Evolutionary conservation across 2,888 invertebrate species (phyloP), one percentile per base, ranked within the genome.

Genomic region (Drosophila phalerata): DNA sequence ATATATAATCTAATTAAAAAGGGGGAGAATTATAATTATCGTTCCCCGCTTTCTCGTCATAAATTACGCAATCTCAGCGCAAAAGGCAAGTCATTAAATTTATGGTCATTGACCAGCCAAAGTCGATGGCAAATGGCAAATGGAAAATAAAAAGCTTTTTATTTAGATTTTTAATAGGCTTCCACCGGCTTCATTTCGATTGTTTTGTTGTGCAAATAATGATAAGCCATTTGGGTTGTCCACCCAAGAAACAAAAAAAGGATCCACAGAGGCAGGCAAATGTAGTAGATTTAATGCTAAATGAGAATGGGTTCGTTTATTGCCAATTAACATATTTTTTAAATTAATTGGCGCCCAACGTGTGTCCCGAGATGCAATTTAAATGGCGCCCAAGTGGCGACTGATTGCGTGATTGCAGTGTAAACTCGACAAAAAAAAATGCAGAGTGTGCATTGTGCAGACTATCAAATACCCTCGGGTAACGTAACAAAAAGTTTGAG

Each of bases 51-150:
- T n/a, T 51, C 37, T 28, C 19, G 43, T 58, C 79, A 88, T 89
- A 85, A 85, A 89, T 85, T 69, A 85, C 69, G 73, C 83, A 87
- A 85, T 88, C 88, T 85, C 73, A 65, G 77, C 68, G 30, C 71
- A 62, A 77, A 71, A 68, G 79, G 76, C 69, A 72, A 71, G 71
- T 72, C 89, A 82, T 85, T 85, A 89, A 85, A 85, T 89, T 87
- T 85, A 85, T 85, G 75, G 68, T 64, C 65, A 68, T 62, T 78
- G 81, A 81, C 65, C 65, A 60, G 32, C 34, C 63, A 15, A 40
- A 56, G 57, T 55, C 65, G 66, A 80, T 73, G 69, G 55, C 55
- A 76, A 69, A 80, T 73, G 69, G 55, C 55, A 76, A 88, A 84
- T 84, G 22, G 22, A 3, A 22, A 77, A 83, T 37, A 37, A 37